Base-by-base conservation (phyloP, 2,797 vertebrate species). In the Eupleurogrammus muticus region DNA sequence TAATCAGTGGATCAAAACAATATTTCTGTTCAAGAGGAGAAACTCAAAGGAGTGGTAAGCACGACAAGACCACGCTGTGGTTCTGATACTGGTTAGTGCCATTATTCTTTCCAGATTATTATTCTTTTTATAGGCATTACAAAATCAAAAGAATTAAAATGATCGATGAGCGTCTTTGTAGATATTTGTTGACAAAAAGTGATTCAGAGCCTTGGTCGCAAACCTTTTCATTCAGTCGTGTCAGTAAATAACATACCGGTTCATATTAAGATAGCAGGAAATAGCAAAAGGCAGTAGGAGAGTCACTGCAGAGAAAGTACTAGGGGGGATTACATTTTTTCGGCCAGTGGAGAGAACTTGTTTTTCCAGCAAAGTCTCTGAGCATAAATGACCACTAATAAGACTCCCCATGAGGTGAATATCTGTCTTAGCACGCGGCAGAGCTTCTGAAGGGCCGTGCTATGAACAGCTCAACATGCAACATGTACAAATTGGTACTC, bases 401-500 rank as follows among this genome's bases (percentile, higher is more conserved):
- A 73, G 54, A 58, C 61, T 80, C 68, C 58, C 66, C 24, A 38
- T 79, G 76, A 62, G 66, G 60, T 61, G 48, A 60, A 70, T 72
- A 35, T 77, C 63, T 67, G 51, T 40, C 13, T 59, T 54, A 2
- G 11, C 62, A 54, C 44, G 32, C 75, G 71, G 62, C 64, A 75
- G 47, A 71, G 16, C 77, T 79, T 85, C 72, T 71, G 69, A 77
- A 74, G 70, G 54, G 54, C 51, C 56, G 50, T 55, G 73, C 66
- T 79, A 70, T 84, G 63, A 79, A 75, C 72, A 58, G 68, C 77
- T 81, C 71, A 85, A 79, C 79, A 84, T 70, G 70, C 57, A 74
- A 61, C 80, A 83, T 75, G 83, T 77, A 86, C 85, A 90, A 89
- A 92, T 80, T 87, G 79, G 81, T 87, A 47, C 75, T 89, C 85